These are phyloP conservation scores for Scaptomyza graminum DNA, from an alignment of 1,140 invertebrate genomes.

Conservation along the genomic window DNA sequence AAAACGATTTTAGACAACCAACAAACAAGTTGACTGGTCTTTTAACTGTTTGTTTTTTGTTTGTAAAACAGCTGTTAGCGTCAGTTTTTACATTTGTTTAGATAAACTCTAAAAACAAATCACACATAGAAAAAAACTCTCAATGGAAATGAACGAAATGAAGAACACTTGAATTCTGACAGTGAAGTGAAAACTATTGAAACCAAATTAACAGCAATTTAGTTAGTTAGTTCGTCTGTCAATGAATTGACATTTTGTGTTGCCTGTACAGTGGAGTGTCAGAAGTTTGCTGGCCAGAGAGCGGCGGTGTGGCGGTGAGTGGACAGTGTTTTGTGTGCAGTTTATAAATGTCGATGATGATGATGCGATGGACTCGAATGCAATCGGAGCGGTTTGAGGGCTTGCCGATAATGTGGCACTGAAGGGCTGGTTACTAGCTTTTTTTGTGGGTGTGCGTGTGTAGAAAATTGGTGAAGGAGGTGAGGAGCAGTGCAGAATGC, in stretches of 20 bases:
- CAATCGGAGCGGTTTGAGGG: constrained; percentile 21
- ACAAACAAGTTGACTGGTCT: background rate
- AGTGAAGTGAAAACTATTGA: constrained; percentile 9
- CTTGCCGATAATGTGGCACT: constrained; percentile 61
- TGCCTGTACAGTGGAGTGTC: background rate
- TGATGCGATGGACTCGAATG: constrained; percentile 9
- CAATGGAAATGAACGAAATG: constrained; percentile 8
- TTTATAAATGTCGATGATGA: constrained; percentile 75
- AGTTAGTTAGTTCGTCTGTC: constrained; percentile 2
- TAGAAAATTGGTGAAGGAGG: background rate
- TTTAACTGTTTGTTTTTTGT: background rate
- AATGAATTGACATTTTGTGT: constrained; percentile 21
- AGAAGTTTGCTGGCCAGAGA: background rate
- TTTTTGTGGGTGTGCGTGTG: background rate
- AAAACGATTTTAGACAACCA: too few relatives aligned
- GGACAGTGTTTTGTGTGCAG: constrained; percentile 76
- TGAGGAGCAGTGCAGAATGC: background rate
- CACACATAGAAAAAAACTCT: background rate
- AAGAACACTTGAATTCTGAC: background rate
- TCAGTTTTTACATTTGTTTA: background rate
- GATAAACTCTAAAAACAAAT: too few relatives aligned
- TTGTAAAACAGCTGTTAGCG: background rate
- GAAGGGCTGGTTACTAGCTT: constrained; percentile 12
- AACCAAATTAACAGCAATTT: constrained; percentile 14
- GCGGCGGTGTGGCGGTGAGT: constrained; percentile 14